Evolutionary conservation across 2,797 vertebrate species (phyloP).

Genomic region (Phoebastria nigripes): DNA sequence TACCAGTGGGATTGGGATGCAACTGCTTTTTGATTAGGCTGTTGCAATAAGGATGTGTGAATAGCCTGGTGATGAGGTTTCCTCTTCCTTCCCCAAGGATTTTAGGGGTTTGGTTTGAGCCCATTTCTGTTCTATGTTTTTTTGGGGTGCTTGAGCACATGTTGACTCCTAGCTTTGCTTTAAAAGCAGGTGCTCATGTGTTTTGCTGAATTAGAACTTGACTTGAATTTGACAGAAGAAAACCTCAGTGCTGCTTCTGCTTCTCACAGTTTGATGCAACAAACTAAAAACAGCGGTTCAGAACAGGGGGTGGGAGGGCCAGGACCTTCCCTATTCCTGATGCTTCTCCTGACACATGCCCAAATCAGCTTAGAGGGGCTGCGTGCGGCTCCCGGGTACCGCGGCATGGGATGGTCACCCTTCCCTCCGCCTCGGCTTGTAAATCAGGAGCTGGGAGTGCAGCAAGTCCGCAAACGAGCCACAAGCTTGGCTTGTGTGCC

Average conservation of each 20-base stretch:
- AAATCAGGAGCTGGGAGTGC: neutral
- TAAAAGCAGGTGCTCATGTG: rapidly evolving
- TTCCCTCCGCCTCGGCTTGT: rapidly evolving
- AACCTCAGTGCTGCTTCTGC: neutral
- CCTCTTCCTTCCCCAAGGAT: neutral
- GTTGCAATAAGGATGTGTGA: neutral
- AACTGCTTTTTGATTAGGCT: neutral
- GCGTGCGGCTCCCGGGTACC: neutral
- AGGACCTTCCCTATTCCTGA: neutral
- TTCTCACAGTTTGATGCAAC: neutral
- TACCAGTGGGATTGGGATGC: neutral
- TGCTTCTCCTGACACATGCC: neutral
- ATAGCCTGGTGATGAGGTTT: neutral
- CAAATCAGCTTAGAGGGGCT: neutral
- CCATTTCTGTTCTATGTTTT: rapidly evolving
- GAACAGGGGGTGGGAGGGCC: neutral
- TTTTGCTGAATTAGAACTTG: neutral
- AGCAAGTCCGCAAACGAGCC: neutral
- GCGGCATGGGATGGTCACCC: rapidly evolving
- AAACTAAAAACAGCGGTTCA: neutral
- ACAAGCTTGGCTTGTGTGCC: neutral
- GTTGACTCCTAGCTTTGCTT: neutral
- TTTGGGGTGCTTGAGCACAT: rapidly evolving
- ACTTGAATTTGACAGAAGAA: neutral
- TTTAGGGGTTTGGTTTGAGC: neutral